Conservation (phyloP, 2,888 invertebrate genomes). For the Drosophila histrio region DNA sequence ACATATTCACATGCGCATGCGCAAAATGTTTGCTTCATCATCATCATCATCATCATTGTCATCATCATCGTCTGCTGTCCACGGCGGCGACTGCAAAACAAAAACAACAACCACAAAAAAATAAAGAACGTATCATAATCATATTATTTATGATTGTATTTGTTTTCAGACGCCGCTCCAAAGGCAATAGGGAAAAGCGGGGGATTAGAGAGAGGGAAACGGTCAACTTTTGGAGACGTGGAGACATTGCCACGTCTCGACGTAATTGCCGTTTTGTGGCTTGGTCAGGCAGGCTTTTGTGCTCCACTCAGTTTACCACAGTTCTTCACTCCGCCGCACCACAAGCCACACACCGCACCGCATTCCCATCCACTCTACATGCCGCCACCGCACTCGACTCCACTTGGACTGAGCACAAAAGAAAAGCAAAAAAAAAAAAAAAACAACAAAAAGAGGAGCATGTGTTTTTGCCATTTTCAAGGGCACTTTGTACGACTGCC, state of each 20-base stretch:
- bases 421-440: slow-evolving; percentile 10
- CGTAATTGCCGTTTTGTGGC: slow-evolving; percentile 71
- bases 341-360: background rate
- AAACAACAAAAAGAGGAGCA: slow-evolving; percentile 45
- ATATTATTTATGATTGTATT: slow-evolving; percentile 78
- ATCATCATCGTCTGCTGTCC: slow-evolving; percentile 3
- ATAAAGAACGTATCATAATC: slow-evolving; percentile 71
- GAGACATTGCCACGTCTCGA: slow-evolving; percentile 60
- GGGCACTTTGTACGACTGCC: slow-evolving; percentile 52
- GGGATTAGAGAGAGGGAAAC: background rate
- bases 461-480: slow-evolving; percentile 72
- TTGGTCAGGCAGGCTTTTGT: slow-evolving; percentile 23
- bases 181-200: background rate
- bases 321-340: slow-evolving; percentile 1
- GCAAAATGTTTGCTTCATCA: slow-evolving; percentile 38
- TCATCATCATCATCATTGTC: slow-evolving; percentile 5
- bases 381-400: background rate
- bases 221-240: slow-evolving; percentile 40
- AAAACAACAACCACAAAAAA: background rate
- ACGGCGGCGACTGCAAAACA: slow-evolving; percentile 4
- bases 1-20: slow-evolving; percentile 34
- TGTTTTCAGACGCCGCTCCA: slow-evolving; percentile 53
- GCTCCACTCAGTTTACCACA: slow-evolving; percentile 14
- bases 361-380: background rate
- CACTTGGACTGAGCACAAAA: slow-evolving; percentile 33